phyloP scores from a whole-genome alignment of 2,797 vertebrate species.

The Picus viridis region DNA sequence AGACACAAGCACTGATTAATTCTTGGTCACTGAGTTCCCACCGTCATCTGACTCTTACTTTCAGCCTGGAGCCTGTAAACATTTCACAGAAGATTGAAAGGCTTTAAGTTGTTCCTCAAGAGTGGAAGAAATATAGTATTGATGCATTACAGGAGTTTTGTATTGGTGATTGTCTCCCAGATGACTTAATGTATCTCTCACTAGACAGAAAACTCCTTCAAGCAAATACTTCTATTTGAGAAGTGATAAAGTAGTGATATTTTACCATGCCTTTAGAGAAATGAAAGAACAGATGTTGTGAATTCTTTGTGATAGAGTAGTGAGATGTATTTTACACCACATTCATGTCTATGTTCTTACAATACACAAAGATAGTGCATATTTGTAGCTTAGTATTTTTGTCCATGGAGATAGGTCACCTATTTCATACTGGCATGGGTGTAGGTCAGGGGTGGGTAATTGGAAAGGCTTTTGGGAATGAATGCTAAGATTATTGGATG shows the following conservation, averaged over 20 bases:
- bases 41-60: background rate
- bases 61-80: background rate
- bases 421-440: background rate
- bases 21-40: background rate
- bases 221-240: background rate
- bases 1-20: background rate
- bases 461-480: background rate
- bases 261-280: background rate
- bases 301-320: background rate
- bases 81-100: background rate
- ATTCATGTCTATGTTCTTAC: background rate
- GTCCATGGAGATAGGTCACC: background rate
- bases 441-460: background rate
- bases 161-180: background rate
- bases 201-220: fast-evolving
- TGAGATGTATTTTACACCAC: background rate
- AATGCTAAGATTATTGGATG: background rate
- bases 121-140: background rate
- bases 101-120: background rate
- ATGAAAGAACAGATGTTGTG: background rate
- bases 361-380: background rate
- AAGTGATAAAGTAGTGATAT: background rate
- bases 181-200: background rate
- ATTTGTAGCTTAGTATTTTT: background rate
- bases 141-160: background rate